A percentile compares a stretch with the other conserved stretches of the same genome.
Conservation (phyloP, 2,113 vertebrate genomes). For the Sinocyclocheilus maitianheensis region DNA sequence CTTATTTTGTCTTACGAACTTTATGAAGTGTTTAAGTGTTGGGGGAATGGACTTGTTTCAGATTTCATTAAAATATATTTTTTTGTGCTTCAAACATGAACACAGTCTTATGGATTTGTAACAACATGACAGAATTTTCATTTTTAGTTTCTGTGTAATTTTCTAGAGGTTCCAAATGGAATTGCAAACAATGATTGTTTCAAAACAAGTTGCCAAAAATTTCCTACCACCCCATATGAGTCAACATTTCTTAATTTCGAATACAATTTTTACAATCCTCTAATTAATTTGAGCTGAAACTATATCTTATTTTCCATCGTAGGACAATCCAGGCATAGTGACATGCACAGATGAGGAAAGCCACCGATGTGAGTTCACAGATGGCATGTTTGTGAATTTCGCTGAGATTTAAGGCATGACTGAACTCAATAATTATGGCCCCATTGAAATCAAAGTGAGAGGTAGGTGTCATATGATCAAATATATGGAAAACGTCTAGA, state of each 20-base stretch:
- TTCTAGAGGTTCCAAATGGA: not conserved
- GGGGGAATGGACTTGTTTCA: not conserved
- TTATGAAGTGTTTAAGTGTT: not conserved
- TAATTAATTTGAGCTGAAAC: not conserved
- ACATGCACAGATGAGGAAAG: slow-evolving; percentile 62
- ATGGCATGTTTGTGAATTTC: slow-evolving; percentile 76
- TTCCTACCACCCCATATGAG: too few species aligned
- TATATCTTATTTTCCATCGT: not conserved
- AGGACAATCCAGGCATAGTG: slow-evolving; percentile 82
- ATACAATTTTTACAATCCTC: not conserved
- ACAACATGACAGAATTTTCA: not conserved
- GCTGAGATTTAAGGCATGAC: slow-evolving; percentile 85
- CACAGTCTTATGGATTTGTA: not conserved
- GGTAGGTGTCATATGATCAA: slow-evolving; percentile 66
- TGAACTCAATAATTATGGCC: slow-evolving; percentile 78
- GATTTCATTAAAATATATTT: not conserved
- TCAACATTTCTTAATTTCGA: not conserved
- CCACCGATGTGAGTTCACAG: slow-evolving; percentile 45
- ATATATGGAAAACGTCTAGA: not conserved
- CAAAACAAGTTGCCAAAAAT: not conserved
- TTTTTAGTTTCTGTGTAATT: not conserved
- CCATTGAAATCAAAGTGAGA: slow-evolving; percentile 66
- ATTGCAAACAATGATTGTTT: not conserved
- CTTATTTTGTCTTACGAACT: not conserved
- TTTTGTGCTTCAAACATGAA: not conserved